Conservation (phyloP, 2,888 invertebrate species). For the Ariolimax columbianus region DNA sequence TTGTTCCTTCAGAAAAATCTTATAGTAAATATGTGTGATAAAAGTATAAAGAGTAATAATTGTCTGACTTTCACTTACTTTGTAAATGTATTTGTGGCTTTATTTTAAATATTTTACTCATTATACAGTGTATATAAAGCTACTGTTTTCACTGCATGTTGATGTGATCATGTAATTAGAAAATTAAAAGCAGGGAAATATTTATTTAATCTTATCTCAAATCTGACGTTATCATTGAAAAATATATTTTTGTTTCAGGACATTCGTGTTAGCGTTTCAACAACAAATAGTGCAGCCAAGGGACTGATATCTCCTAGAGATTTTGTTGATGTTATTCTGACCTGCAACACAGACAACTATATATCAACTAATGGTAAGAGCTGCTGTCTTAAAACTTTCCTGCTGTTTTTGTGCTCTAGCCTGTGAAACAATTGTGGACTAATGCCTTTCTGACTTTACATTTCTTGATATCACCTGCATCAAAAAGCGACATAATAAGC, state of each 20-base stretch:
- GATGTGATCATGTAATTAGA: not conserved
- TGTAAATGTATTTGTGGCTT: too few relatives aligned
- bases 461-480: too few relatives aligned
- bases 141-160: not conserved
- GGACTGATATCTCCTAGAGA: slow-evolving; percentile 73
- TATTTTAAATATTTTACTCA: too few relatives aligned
- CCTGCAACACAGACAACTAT: slow-evolving; percentile 62
- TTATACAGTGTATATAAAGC: too few relatives aligned
- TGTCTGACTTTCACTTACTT: too few relatives aligned
- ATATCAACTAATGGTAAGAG: slow-evolving; percentile 69
- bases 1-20: too few relatives aligned
- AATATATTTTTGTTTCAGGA: slow-evolving; percentile 54
- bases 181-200: not conserved
- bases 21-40: too few relatives aligned
- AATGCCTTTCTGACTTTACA: too few relatives aligned
- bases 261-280: slow-evolving; percentile 64
- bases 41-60: too few relatives aligned
- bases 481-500: too few relatives aligned
- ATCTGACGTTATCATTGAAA: not conserved
- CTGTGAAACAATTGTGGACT: not conserved
- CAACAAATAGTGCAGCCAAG: slow-evolving; percentile 70
- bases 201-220: not conserved
- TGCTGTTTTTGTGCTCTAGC: not conserved
- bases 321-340: slow-evolving; percentile 70
- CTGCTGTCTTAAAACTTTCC: not conserved